Evolutionary conservation across 2,113 vertebrate genomes (phyloP), one percentile per base, ranked within the genome.

Genomic region (Melanostigma gelatinosum): DNA sequence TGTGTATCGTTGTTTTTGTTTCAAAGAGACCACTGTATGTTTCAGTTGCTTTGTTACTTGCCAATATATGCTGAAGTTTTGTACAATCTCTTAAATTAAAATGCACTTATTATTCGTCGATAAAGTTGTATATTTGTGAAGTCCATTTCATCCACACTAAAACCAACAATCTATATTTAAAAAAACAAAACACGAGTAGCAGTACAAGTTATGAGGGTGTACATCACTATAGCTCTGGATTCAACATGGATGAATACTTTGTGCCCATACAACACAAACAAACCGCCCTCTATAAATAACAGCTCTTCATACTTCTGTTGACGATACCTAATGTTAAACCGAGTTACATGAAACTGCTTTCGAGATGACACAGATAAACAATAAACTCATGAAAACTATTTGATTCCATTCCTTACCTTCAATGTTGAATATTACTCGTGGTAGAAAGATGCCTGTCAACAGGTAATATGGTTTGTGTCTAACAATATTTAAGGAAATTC

Each of bases 21-120:
- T 72, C 3, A 71, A 72, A 79, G 57, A 75, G 72, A 81, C 73
- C 67, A 90, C 57, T 83, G 74, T 72, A 48, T 52, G 44, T 69
- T 77, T 55, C 29, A 77, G 65, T 48, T 87, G 73, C 65, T 86
- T 63, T 68, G 75, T 75, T 61, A 67, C 7, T 46, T 69, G 44
- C 65, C 68, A 77, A 87, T 82, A 85, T 54, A 88, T 84, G 84
- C 83, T 85, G 75, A 74, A 18, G 29, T 89, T 86, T 87, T 89
- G 12, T 84, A 88, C 65, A 83, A 80, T 82, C 36, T 50, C 29
- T 84, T 58, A 13, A 80, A 85, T 77, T 84, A 84, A 89, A 82
- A 61, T 55, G 24, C 77, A 75, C 70, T 70, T 79, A 60, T 74
- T 83, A 81, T 68, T 67, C 34, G 3, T 32, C 15, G 18, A 63